Conservation (phyloP, 1,140 invertebrate species). For the Dinoponera quadriceps region DNA sequence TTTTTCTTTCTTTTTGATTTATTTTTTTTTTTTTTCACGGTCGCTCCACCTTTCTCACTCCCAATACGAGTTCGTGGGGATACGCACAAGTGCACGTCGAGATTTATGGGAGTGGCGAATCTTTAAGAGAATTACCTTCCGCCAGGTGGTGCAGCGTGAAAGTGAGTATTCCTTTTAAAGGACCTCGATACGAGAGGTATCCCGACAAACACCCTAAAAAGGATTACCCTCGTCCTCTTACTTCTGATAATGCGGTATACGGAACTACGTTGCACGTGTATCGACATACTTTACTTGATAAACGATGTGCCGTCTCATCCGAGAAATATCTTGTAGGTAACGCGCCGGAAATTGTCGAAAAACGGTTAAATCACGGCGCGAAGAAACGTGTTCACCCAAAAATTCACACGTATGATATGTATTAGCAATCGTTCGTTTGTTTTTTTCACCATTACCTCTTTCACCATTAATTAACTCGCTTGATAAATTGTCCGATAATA, state of each 20-base stretch:
- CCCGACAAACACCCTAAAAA: constrained; percentile 66
- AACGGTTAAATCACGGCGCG: neutral
- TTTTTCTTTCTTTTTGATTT: neutral
- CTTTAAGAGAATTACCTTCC: constrained; percentile 70
- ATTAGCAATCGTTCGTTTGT: neutral
- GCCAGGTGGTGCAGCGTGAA: constrained; percentile 48
- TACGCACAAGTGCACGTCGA: neutral
- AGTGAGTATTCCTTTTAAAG: constrained; percentile 55
- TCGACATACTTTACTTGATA: constrained; percentile 50
- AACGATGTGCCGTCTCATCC: constrained; percentile 44
- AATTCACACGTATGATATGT: neutral
- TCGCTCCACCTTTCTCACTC: neutral
- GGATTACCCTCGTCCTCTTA: constrained; percentile 62
- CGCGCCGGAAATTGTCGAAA: neutral
- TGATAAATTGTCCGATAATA: neutral
- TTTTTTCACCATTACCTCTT: neutral
- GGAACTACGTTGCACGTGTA: constrained; percentile 63
- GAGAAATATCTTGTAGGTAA: constrained; percentile 35
- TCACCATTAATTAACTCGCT: neutral
- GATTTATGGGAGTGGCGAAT: constrained; percentile 63
- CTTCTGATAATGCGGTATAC: constrained; percentile 39
- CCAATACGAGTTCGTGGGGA: constrained; percentile 47
- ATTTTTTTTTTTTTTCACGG: neutral
- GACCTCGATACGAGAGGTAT: constrained; percentile 56
- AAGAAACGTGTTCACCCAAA: neutral